These are phyloP conservation scores for Pteronura brasiliensis DNA, from an alignment of 2,113 vertebrate genomes.

Conservation along the genomic window DNA sequence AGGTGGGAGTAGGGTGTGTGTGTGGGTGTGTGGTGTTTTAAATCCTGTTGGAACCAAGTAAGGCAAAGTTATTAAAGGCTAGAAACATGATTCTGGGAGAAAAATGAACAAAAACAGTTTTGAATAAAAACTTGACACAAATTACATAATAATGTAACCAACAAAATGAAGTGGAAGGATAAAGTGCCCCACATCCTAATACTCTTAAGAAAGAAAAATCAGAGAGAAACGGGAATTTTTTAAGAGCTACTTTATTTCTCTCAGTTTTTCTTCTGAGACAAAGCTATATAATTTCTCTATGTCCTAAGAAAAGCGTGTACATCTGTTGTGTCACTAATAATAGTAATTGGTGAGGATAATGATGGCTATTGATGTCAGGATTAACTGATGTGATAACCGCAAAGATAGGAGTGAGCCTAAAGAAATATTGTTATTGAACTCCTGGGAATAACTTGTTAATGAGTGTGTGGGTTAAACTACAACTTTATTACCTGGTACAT, in stretches of 20 bases:
- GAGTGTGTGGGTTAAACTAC: constrained; percentile 8
- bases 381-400: neutral
- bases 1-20: neutral
- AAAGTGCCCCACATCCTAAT: neutral
- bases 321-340: neutral
- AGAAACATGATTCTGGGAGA: neutral
- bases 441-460: constrained; percentile 47
- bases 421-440: constrained; percentile 50
- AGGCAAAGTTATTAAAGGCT: neutral
- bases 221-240: neutral
- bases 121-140: neutral
- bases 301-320: neutral
- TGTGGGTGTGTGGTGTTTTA: neutral
- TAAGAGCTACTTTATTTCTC: neutral
- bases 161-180: neutral
- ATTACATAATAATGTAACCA: neutral
- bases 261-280: neutral
- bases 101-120: neutral
- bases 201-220: neutral
- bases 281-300: neutral
- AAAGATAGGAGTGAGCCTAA: neutral
- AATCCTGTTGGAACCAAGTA: neutral
- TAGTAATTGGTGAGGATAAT: neutral
- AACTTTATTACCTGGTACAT: constrained; percentile 43
- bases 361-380: neutral